These are phyloP conservation scores for Amazona ochrocephala DNA, from an alignment of 2,797 vertebrate genomes.

Conservation along the genomic window DNA sequence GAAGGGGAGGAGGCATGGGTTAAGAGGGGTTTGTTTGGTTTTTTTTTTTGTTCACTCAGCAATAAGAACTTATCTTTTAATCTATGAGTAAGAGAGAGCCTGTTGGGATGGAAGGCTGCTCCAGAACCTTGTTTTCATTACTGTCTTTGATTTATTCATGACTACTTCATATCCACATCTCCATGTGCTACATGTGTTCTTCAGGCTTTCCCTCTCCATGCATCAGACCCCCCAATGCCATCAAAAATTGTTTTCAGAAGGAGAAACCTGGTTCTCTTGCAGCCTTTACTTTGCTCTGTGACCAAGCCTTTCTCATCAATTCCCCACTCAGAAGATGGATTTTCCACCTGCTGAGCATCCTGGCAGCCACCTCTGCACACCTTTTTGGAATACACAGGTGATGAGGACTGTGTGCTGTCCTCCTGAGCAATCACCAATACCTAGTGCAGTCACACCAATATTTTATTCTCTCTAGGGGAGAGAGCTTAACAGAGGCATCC, in stretches of 20 bases:
- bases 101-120: neutral
- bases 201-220: neutral
- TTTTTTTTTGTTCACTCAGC: neutral
- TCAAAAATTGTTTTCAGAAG: neutral
- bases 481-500: neutral
- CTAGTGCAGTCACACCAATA: neutral
- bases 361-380: neutral
- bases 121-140: neutral
- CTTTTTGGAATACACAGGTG: neutral
- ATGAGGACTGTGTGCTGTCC: neutral
- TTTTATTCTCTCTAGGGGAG: neutral
- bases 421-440: neutral
- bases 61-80: neutral
- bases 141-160: neutral
- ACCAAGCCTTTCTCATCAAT: neutral
- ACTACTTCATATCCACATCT: neutral
- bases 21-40: accelerated
- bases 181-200: neutral
- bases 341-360: neutral
- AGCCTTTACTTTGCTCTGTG: neutral
- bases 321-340: neutral
- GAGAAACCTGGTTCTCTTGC: neutral
- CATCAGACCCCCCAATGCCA: neutral
- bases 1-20: accelerated
- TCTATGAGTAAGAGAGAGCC: neutral